phyloP scores from a whole-genome alignment of 2,888 invertebrate species.

The Marronus borbonicus region DNA sequence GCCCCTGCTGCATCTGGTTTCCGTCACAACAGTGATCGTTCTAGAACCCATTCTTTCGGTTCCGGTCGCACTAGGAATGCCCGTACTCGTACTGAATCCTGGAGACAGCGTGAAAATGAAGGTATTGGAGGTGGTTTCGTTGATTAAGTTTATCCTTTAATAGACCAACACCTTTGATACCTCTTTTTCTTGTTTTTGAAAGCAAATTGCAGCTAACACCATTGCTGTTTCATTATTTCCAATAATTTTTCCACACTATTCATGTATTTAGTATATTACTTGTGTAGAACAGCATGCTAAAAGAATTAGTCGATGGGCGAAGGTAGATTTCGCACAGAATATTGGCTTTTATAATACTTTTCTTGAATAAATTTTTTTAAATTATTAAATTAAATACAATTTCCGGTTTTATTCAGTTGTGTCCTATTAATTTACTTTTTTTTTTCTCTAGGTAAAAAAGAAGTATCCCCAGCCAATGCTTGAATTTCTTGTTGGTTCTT shows the following conservation, averaged over 20 bases:
- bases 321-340: too few species aligned
- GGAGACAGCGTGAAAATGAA: constrained; percentile 65
- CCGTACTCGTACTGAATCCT: constrained; percentile 64
- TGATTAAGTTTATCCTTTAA: too few species aligned
- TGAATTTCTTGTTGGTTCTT: constrained; percentile 21
- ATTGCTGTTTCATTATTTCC: too few species aligned
- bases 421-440: background rate
- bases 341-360: too few species aligned
- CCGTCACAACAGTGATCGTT: constrained; percentile 61
- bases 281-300: too few species aligned
- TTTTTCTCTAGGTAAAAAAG: constrained; percentile 46
- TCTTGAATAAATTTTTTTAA: too few species aligned
- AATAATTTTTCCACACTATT: too few species aligned
- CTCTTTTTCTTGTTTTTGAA: background rate
- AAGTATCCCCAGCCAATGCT: constrained; percentile 36
- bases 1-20: constrained; percentile 65
- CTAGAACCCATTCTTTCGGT: constrained; percentile 68
- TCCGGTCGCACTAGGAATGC: constrained; percentile 65
- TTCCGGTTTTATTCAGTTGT: too few species aligned
- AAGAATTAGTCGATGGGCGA: too few species aligned
- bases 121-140: constrained; percentile 48
- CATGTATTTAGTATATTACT: too few species aligned
- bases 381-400: too few species aligned
- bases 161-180: too few species aligned
- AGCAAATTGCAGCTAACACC: background rate